Conservation (phyloP, 1,140 invertebrate species). For the Chionoecetes opilio region DNA sequence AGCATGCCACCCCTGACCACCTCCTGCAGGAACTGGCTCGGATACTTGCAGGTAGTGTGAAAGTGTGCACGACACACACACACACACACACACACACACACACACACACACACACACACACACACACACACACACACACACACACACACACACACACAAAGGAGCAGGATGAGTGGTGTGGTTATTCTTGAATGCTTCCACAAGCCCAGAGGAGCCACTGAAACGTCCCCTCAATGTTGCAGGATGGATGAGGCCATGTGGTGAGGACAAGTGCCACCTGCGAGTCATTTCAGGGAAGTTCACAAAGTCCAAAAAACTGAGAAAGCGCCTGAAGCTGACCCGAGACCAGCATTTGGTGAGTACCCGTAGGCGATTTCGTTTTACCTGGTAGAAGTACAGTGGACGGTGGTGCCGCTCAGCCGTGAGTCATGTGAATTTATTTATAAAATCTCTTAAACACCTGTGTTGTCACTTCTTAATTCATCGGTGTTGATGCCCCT, state of each 20-base stretch:
- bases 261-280: slow-evolving; percentile 51
- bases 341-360: slow-evolving; percentile 57
- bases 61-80: background rate
- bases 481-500: background rate
- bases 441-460: background rate
- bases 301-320: slow-evolving; percentile 40
- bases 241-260: slow-evolving; percentile 50
- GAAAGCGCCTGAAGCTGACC: background rate
- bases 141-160: too few species aligned
- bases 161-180: background rate
- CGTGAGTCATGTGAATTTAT: too few species aligned
- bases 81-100: too few species aligned
- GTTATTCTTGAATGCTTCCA: background rate
- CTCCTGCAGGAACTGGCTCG: background rate
- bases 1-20: background rate
- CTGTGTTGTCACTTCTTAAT: background rate
- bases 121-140: slow-evolving; percentile 32
- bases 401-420: too few species aligned
- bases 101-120: background rate
- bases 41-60: slow-evolving; percentile 46
- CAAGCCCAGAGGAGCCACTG: background rate
- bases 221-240: background rate
- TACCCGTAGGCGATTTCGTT: background rate
- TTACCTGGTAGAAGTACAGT: too few species aligned
- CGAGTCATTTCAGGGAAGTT: slow-evolving; percentile 51